Percentiles rank a stretch among this genome's conserved stretches.
phyloP scores from a whole-genome alignment of 2,113 vertebrate genomes.

The Hyaena hyaena region DNA sequence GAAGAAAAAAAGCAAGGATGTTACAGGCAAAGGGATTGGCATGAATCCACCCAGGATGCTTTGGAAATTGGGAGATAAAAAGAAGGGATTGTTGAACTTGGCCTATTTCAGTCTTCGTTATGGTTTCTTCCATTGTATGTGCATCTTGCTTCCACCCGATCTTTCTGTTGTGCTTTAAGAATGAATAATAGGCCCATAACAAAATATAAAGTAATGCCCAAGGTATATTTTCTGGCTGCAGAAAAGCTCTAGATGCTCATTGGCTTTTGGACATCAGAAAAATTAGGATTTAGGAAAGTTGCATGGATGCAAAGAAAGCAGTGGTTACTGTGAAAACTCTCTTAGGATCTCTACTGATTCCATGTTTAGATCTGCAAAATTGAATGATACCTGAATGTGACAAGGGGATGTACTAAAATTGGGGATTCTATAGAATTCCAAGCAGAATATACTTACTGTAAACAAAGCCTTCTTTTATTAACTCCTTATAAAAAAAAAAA shows the following conservation, averaged over 20 bases:
- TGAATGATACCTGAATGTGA: background rate
- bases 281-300: background rate
- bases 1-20: background rate
- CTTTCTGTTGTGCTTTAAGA: background rate
- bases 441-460: background rate
- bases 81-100: background rate
- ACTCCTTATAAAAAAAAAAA: background rate
- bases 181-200: background rate
- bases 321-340: background rate
- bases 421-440: background rate
- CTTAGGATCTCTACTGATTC: background rate
- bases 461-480: background rate
- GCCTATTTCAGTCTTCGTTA: background rate
- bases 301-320: background rate
- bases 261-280: background rate
- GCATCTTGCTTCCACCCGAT: background rate
- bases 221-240: background rate
- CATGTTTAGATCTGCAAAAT: background rate
- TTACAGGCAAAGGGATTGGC: background rate
- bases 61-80: background rate
- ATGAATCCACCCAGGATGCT: background rate
- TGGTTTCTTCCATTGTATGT: background rate
- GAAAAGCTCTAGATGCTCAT: background rate
- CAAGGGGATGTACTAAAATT: background rate
- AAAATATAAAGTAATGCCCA: background rate